phyloP scores from a whole-genome alignment of 2,797 vertebrate genomes.

The Aeoliscus strigatus region DNA sequence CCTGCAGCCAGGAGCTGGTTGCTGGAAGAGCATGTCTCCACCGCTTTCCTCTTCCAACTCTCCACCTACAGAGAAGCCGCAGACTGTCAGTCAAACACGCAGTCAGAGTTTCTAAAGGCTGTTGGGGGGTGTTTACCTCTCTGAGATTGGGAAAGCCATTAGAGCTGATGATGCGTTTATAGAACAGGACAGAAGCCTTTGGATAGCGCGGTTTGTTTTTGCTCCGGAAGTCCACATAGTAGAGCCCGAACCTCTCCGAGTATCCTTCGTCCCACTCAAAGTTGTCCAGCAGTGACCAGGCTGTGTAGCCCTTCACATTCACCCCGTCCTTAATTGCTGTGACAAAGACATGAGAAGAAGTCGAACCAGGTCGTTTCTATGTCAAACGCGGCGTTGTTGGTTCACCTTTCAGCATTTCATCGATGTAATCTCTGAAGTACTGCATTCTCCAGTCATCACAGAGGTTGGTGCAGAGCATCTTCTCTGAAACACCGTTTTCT shows the following conservation, averaged over 20 bases:
- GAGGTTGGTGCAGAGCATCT: slow-evolving; percentile 79
- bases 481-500: slow-evolving; percentile 90
- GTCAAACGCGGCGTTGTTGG: too few species aligned
- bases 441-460: slow-evolving; percentile 91
- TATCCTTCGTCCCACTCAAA: slow-evolving; percentile 93
- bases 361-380: too few species aligned
- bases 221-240: slow-evolving; percentile 82
- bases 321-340: slow-evolving; percentile 88
- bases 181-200: slow-evolving; percentile 86
- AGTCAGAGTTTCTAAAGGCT: not conserved
- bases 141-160: slow-evolving; percentile 86
- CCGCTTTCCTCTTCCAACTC: slow-evolving; percentile 78
- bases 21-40: slow-evolving; percentile 81
- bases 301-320: slow-evolving; percentile 85
- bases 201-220: slow-evolving; percentile 85
- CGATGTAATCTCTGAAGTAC: slow-evolving; percentile 88
- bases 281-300: slow-evolving; percentile 89
- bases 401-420: slow-evolving; percentile 78
- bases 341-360: not conserved
- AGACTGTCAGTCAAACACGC: not conserved
- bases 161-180: slow-evolving; percentile 84
- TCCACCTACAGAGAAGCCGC: slow-evolving; percentile 71
- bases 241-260: slow-evolving; percentile 85
- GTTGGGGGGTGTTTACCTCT: slow-evolving; percentile 69
- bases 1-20: slow-evolving; percentile 83